Evolutionary conservation across 2,113 vertebrate genomes (phyloP).

Genomic region (Brachyistius frenatus): DNA sequence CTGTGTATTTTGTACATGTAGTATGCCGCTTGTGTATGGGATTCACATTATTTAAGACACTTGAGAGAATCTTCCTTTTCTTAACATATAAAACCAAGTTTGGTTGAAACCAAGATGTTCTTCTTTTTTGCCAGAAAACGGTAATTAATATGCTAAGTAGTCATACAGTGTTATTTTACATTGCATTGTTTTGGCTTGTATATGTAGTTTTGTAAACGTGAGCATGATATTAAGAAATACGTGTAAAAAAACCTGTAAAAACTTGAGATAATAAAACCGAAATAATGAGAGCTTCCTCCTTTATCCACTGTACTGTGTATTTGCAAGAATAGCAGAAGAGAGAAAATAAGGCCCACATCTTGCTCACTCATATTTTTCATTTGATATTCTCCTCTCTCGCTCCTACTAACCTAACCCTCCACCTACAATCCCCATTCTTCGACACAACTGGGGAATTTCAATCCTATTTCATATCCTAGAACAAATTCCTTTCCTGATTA

Average conservation of each 20-base stretch:
- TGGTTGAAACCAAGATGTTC: too few relatives aligned
- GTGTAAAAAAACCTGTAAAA: background rate
- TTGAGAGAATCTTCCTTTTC: too few relatives aligned
- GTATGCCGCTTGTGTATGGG: too few relatives aligned
- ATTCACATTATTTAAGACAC: too few relatives aligned
- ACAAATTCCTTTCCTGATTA: constrained; percentile 89
- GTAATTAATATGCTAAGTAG: too few relatives aligned
- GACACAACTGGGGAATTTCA: constrained; percentile 76
- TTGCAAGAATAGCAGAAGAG: constrained; percentile 71
- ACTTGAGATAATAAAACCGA: constrained; percentile 52
- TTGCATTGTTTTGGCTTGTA: background rate
- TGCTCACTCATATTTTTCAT: constrained; percentile 58
- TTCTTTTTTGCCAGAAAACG: too few relatives aligned
- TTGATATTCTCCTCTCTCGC: constrained; percentile 76
- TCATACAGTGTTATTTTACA: background rate
- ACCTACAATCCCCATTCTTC: constrained; percentile 61
- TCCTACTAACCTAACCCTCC: constrained; percentile 58
- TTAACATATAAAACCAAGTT: too few relatives aligned
- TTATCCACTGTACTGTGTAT: constrained; percentile 80
- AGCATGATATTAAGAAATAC: constrained; percentile 5
- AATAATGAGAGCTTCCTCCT: constrained; percentile 63
- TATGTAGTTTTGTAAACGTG: constrained; percentile 9
- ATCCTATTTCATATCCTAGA: constrained; percentile 76
- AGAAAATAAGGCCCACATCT: constrained; percentile 44
- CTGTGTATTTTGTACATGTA: too few relatives aligned